These are phyloP conservation scores for Parnassius apollo DNA, from an alignment of 2,888 invertebrate genomes.

Conservation along the genomic window DNA sequence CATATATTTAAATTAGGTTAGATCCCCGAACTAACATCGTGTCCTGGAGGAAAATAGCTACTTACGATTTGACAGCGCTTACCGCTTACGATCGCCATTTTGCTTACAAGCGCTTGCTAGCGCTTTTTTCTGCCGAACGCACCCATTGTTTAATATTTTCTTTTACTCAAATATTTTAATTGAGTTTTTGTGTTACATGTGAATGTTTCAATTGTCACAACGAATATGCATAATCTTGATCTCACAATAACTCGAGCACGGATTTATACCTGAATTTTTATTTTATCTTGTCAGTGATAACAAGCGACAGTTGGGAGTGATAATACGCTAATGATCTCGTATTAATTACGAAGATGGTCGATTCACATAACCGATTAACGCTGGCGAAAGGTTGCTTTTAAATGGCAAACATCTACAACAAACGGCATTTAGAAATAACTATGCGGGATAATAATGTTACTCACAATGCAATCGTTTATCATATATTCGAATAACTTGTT, in stretches of 20 bases:
- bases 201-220: constrained; percentile 30
- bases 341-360: constrained; percentile 24
- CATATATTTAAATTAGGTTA: too few relatives aligned
- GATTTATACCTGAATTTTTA: constrained; percentile 25
- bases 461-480: constrained; percentile 16
- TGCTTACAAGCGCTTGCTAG: too few relatives aligned
- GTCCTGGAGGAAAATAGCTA: too few relatives aligned
- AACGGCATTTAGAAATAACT: constrained; percentile 27
- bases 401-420: constrained; percentile 26
- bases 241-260: constrained; percentile 48
- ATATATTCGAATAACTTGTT: constrained; percentile 8
- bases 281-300: constrained; percentile 21
- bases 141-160: too few relatives aligned
- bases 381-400: constrained; percentile 24
- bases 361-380: constrained; percentile 5
- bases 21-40: too few relatives aligned
- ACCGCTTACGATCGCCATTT: too few relatives aligned
- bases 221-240: constrained; percentile 55
- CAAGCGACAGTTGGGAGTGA: constrained; percentile 12
- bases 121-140: too few relatives aligned
- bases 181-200: constrained; percentile 5
- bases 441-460: constrained; percentile 24
- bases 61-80: too few relatives aligned
- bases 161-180: neutral
- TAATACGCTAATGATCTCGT: constrained; percentile 23